A percentile compares a stretch with the other conserved stretches of the same genome.
Conservation (phyloP, 2,113 vertebrate genomes). For the Sceloporus undulatus region DNA sequence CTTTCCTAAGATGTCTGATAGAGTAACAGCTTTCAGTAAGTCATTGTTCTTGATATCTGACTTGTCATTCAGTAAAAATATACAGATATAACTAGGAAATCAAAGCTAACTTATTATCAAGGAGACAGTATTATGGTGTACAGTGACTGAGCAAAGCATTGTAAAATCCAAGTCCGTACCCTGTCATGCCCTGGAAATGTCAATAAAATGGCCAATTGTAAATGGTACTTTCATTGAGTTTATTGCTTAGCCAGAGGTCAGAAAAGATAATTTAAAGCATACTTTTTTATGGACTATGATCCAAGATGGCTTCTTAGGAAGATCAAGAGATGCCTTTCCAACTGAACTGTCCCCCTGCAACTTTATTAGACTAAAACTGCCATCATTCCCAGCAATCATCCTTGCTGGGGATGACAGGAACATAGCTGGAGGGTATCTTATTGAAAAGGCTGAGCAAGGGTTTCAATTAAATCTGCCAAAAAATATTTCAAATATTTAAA, state of each 20-base stretch:
- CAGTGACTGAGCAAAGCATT: rapidly evolving
- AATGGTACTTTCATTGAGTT: slow-evolving; percentile 32
- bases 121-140: slow-evolving; percentile 26
- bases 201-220: slow-evolving; percentile 51
- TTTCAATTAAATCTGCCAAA: neutral
- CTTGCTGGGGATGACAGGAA: too few relatives aligned
- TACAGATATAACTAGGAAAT: slow-evolving; percentile 29
- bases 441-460: neutral
- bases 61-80: slow-evolving; percentile 39
- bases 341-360: too few relatives aligned
- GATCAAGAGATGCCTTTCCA: neutral
- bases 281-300: slow-evolving; percentile 4
- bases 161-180: slow-evolving; percentile 47
- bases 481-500: neutral
- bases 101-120: slow-evolving; percentile 27
- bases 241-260: slow-evolving; percentile 57
- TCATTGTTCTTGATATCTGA: neutral
- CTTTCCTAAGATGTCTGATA: neutral
- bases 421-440: too few relatives aligned
- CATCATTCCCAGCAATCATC: too few relatives aligned
- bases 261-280: slow-evolving; percentile 1
- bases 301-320: slow-evolving; percentile 13
- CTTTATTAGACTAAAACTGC: too few relatives aligned
- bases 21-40: neutral
- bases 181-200: slow-evolving; percentile 54